Conservation (phyloP, 2,888 invertebrate species). For the Drosophila anceps region DNA sequence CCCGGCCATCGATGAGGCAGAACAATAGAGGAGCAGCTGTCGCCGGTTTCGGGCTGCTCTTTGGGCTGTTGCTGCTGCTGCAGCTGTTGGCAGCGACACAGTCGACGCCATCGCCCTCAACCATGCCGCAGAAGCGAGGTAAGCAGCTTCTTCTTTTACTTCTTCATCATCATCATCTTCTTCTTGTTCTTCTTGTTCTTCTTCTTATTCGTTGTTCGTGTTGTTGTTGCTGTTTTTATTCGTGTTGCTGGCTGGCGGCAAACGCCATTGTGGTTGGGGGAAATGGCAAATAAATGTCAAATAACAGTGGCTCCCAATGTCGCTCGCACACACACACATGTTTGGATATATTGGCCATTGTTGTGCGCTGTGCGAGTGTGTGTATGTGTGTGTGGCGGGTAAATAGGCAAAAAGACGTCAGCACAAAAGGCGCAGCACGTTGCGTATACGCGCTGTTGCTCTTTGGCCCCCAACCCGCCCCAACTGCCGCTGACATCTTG, state of each 20-base stretch:
- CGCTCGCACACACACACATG: conserved; percentile 34
- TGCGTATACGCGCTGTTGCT: conserved; percentile 69
- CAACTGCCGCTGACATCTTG: conserved; percentile 62
- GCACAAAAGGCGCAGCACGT: conserved; percentile 70
- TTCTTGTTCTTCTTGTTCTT: background rate
- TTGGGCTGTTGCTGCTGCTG: conserved; percentile 64
- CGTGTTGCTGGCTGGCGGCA: conserved; percentile 21
- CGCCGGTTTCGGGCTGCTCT: conserved; percentile 58
- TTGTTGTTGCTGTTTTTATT: conserved; percentile 10
- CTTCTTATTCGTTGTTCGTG: background rate
- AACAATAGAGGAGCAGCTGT: conserved; percentile 52
- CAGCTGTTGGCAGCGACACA: conserved; percentile 81
- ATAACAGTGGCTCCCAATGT: conserved; percentile 61
- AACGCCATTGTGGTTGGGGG: conserved; percentile 41
- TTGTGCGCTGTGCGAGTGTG: conserved; percentile 42
- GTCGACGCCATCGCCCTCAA: conserved; percentile 84
- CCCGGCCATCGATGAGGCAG: conserved; percentile 51
- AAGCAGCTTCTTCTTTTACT: conserved; percentile 39
- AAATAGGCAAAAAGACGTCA: conserved; percentile 64
- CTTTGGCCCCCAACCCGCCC: background rate
- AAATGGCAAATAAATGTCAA: conserved; percentile 82
- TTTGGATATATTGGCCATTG: conserved; percentile 61
- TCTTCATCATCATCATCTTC: background rate
- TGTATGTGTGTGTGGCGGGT: conserved; percentile 32
- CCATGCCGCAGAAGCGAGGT: conserved; percentile 85